A percentile compares a stretch with the other conserved stretches of the same genome.
These are phyloP conservation scores for Alca torda DNA, from an alignment of 2,797 vertebrate genomes.

Conservation along the genomic window DNA sequence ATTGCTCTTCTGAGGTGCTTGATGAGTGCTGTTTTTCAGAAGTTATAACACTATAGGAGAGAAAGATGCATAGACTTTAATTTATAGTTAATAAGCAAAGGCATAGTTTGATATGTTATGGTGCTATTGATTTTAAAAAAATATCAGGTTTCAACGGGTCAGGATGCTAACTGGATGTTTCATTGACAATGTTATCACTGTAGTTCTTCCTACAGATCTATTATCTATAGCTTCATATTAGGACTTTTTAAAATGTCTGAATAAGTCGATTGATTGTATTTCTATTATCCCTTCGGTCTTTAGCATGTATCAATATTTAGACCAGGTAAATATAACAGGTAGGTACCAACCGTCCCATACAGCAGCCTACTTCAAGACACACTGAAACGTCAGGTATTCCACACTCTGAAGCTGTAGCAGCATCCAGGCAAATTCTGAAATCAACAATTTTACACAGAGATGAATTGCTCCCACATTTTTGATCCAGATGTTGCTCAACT, in stretches of 20 bases:
- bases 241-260: background rate
- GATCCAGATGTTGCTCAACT: background rate
- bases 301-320: background rate
- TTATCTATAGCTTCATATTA: background rate
- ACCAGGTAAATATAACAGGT: background rate
- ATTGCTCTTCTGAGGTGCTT: background rate
- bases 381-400: background rate
- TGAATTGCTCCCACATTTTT: background rate
- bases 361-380: background rate
- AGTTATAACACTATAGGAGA: background rate
- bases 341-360: background rate
- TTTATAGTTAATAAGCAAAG: background rate
- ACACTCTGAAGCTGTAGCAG: background rate
- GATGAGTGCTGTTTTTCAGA: background rate
- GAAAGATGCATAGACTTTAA: background rate
- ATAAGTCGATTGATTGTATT: background rate
- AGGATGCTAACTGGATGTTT: background rate
- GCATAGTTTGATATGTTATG: background rate
- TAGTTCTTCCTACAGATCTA: background rate
- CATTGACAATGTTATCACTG: background rate
- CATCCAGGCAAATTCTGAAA: background rate
- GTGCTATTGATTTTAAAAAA: background rate
- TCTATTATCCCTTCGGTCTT: background rate
- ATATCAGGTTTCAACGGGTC: background rate
- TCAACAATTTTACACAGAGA: background rate